phyloP scores from a whole-genome alignment of 1,140 invertebrate species.

The Tribolium madens region DNA sequence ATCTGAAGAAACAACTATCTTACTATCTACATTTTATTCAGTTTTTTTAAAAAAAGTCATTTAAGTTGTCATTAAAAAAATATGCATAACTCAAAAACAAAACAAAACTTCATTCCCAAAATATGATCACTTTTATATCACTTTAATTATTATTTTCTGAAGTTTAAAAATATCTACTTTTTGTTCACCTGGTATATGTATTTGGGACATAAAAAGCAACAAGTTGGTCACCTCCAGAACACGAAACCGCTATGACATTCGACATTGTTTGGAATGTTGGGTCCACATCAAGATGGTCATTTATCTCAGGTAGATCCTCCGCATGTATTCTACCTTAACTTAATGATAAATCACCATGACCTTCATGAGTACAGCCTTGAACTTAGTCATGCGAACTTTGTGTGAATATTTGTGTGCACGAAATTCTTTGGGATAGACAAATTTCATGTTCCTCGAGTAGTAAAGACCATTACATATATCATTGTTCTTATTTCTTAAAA shows the following conservation, averaged over 20 bases:
- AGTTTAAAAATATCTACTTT: too few relatives aligned
- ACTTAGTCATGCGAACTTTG: conserved; percentile 1
- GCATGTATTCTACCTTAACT: conserved; percentile 15
- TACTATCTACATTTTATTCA: too few relatives aligned
- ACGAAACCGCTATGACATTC: not conserved
- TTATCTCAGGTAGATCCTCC: conserved; percentile 19
- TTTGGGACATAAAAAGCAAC: not conserved
- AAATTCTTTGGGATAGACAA: conserved; percentile 1
- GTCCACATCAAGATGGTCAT: conserved; percentile 7
- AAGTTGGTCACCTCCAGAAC: conserved; percentile 1
- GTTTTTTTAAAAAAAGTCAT: too few relatives aligned
- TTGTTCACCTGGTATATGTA: too few relatives aligned
- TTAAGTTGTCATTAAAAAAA: too few relatives aligned
- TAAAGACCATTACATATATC: too few relatives aligned
- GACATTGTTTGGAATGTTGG: conserved; percentile 18
- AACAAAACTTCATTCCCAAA: too few relatives aligned
- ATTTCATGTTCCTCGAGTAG: not conserved
- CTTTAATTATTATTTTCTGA: too few relatives aligned
- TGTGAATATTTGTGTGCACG: not conserved
- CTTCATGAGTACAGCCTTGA: conserved; percentile 5
- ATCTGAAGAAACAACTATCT: too few relatives aligned
- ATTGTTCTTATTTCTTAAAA: too few relatives aligned
- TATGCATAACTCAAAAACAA: too few relatives aligned
- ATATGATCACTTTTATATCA: too few relatives aligned
- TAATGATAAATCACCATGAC: conserved; percentile 28